phyloP scores from a whole-genome alignment of 2,797 vertebrate species.

The Phylloscopus collybita region DNA sequence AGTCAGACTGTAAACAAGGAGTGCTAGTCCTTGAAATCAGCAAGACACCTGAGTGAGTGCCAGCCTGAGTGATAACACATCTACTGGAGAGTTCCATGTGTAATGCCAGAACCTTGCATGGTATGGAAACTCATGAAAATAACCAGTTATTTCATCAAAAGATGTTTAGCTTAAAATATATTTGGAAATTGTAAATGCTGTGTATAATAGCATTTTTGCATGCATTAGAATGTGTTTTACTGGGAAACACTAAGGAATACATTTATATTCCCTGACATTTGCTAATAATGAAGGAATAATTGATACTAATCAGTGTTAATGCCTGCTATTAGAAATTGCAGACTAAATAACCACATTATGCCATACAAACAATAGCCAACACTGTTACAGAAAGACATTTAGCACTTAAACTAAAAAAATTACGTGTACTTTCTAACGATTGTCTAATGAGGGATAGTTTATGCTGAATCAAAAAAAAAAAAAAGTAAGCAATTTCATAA shows the following conservation, averaged over 20 bases:
- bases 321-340: background rate
- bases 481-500: background rate
- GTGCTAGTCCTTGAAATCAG: background rate
- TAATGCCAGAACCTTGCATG: background rate
- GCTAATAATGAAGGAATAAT: constrained; percentile 6
- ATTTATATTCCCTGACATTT: background rate
- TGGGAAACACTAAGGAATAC: background rate
- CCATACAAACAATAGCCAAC: background rate
- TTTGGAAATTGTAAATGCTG: background rate
- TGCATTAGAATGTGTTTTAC: background rate
- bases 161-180: background rate
- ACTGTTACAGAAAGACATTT: background rate
- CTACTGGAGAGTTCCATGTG: background rate
- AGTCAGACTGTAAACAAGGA: background rate
- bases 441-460: background rate
- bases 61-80: background rate
- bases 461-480: background rate
- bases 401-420: background rate
- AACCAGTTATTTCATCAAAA: background rate
- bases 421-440: background rate
- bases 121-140: background rate
- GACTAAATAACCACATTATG: background rate
- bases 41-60: background rate
- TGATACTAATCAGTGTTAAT: constrained; percentile 20
- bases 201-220: background rate